phyloP scores from a whole-genome alignment of 1,140 invertebrate species.

The Hyposmocoma kahamanoa region DNA sequence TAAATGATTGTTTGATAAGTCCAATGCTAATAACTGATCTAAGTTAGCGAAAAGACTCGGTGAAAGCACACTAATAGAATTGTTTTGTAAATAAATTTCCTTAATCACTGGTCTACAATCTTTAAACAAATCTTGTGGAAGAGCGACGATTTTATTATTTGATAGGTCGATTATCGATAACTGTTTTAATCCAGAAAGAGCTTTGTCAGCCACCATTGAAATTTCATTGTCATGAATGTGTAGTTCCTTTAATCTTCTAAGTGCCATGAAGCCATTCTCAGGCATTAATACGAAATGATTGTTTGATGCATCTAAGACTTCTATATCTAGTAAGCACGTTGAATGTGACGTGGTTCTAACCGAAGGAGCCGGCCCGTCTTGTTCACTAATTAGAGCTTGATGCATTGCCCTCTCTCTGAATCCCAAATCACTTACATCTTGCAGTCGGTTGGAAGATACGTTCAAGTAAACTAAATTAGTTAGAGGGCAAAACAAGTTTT shows the following conservation, averaged over 20 bases:
- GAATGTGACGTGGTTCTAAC: conserved; percentile 54
- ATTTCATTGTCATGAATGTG: conserved; percentile 90
- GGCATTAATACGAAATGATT: conserved; percentile 90
- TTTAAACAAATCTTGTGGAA: conserved; percentile 88
- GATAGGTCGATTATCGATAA: conserved; percentile 89
- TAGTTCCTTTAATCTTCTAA: conserved; percentile 83
- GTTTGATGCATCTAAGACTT: conserved; percentile 86
- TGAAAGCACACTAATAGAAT: conserved; percentile 87
- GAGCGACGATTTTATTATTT: conserved; percentile 89
- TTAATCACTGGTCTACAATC: conserved; percentile 85
- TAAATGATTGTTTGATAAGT: conserved; percentile 91
- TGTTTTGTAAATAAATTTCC: conserved; percentile 91
- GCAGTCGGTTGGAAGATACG: conserved; percentile 88
- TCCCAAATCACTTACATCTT: conserved; percentile 87
- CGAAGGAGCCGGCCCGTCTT: conserved; percentile 58
- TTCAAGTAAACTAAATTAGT: conserved; percentile 85
- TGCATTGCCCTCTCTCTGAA: conserved; percentile 78
- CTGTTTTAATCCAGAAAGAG: conserved; percentile 84
- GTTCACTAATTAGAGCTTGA: conserved; percentile 78
- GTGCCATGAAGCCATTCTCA: conserved; percentile 83
- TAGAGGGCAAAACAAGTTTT: conserved; percentile 87
- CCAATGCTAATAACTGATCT: conserved; percentile 87
- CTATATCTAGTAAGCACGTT: conserved; percentile 85
- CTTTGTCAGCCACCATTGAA: conserved; percentile 87
- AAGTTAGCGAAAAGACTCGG: conserved; percentile 88